Percentiles rank a stretch among this genome's conserved stretches.
Evolutionary conservation across 2,797 vertebrate species (phyloP).

Genomic region (Paedocypris micromegethes): DNA sequence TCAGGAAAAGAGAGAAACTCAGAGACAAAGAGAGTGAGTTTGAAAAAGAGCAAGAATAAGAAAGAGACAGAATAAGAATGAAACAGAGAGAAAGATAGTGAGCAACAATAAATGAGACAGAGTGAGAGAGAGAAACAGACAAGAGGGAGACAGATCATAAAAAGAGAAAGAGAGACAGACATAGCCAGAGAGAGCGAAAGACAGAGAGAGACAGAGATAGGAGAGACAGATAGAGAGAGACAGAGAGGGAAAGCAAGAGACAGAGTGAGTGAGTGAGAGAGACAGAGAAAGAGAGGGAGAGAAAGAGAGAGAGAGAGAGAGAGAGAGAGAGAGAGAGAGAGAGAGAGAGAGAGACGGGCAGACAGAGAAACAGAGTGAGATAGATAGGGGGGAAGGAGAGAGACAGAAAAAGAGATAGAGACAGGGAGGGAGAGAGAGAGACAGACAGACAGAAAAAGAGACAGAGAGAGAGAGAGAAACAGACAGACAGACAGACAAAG

Average conservation of each 20-base stretch:
- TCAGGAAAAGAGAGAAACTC: too few relatives aligned
- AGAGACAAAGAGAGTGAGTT: too few relatives aligned
- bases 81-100: background rate
- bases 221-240: background rate
- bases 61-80: slow-evolving; percentile 2
- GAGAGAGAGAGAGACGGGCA: background rate
- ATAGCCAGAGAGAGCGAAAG: background rate
- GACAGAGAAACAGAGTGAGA: background rate
- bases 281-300: too few relatives aligned
- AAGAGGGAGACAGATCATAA: background rate
- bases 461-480: background rate
- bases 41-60: too few relatives aligned
- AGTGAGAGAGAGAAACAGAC: slow-evolving; percentile 1
- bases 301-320: background rate
- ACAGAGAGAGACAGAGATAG: too few relatives aligned
- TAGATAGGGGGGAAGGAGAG: too few relatives aligned
- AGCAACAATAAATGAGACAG: slow-evolving; percentile 14
- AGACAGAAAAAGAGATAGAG: slow-evolving; percentile 15
- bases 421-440: background rate
- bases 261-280: too few relatives aligned
- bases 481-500: too few relatives aligned
- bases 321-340: slow-evolving; percentile 7
- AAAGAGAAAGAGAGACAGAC: background rate
- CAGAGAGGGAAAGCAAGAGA: background rate
- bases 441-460: background rate